Base-by-base conservation (phyloP, 2,888 invertebrate genomes). In the Parthenolecanium corni region DNA sequence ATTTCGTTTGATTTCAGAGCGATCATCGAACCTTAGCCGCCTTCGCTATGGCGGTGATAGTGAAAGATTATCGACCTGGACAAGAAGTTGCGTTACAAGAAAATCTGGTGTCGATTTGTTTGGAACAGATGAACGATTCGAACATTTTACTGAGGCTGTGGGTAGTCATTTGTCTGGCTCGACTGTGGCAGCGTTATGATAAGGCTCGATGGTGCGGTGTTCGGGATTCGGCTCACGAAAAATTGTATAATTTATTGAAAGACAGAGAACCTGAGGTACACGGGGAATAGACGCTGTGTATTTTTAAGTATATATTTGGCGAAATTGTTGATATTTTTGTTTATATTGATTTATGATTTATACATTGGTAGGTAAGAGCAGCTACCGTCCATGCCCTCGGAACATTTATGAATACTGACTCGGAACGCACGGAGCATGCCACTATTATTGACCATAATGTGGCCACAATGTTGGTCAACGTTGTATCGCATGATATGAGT, bases 341-440 rank as follows among this genome's bases (percentile, higher is more conserved):
- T 49, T 47, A 14, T 31, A 31, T 14, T 40, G n/a, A n/a, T 52
- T 2, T 44, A 44, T n/a, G n/a, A n/a, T n/a, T n/a, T n/a, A n/a
- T n/a, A n/a, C n/a, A n/a, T n/a, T n/a, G 67, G 16, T 68, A 86
- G 86, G 86, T 89, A 52, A 80, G 97, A 64, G 93, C 95, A 12
- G 89, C 95, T 1, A 87, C 90, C 51, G 93, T 95, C 4, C 95
- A 86, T 76, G 96, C 97, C 14, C 78, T 98, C 66, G 97, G 96
- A 66, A 89, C 94, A 21, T 94, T 93, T 75, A 84, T 95, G 70
- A 89, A 86, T 73, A 87, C 87, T 38, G 85, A 86, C 46, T 80
- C 80, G 24, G 84, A 87, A 72, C 82, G 93, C 69, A 86, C 87
- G 54, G 92, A 94, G 72, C 95, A 96, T 75, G 92, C 93, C 47